Evolutionary conservation across 2,113 vertebrate genomes (phyloP).

Genomic region (Phalacrocorax brasilianus): DNA sequence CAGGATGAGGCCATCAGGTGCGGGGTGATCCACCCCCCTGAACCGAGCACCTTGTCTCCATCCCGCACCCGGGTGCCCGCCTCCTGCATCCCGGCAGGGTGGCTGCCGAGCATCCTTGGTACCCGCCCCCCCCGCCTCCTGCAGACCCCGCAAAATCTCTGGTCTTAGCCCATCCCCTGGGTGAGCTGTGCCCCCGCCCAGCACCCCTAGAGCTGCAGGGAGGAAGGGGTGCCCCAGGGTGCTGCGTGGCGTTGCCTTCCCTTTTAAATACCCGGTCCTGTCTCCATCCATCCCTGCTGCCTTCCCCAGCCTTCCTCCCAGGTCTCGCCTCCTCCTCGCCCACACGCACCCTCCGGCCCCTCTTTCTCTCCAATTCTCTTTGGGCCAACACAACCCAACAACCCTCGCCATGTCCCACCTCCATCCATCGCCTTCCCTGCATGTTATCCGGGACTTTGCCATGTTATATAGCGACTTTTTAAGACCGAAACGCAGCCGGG

Average conservation of each 20-base stretch:
- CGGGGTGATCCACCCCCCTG: neutral
- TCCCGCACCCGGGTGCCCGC: neutral
- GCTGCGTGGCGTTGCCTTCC: slow-evolving; percentile 73
- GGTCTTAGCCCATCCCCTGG: fast-evolving
- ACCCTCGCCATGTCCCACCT: slow-evolving; percentile 54
- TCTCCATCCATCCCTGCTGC: slow-evolving; percentile 64
- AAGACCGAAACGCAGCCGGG: slow-evolving; percentile 5
- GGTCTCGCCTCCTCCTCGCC: neutral
- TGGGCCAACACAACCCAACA: neutral
- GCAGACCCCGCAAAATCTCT: neutral
- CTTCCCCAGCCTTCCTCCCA: slow-evolving; percentile 46
- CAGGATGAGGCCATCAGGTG: neutral
- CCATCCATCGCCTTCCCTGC: slow-evolving; percentile 80
- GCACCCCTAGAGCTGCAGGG: neutral
- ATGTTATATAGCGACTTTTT: slow-evolving; percentile 10
- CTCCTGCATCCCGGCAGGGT: neutral
- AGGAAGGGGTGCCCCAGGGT: neutral
- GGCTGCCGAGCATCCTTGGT: neutral
- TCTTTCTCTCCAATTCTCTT: slow-evolving; percentile 27
- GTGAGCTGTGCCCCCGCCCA: neutral
- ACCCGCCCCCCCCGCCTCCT: neutral
- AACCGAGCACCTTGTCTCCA: neutral
- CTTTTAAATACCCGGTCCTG: slow-evolving; percentile 82
- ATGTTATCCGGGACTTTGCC: slow-evolving; percentile 78
- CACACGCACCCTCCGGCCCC: neutral